Evolutionary conservation across 1,140 invertebrate genomes (phyloP).

Genomic region (Limonius californicus): DNA sequence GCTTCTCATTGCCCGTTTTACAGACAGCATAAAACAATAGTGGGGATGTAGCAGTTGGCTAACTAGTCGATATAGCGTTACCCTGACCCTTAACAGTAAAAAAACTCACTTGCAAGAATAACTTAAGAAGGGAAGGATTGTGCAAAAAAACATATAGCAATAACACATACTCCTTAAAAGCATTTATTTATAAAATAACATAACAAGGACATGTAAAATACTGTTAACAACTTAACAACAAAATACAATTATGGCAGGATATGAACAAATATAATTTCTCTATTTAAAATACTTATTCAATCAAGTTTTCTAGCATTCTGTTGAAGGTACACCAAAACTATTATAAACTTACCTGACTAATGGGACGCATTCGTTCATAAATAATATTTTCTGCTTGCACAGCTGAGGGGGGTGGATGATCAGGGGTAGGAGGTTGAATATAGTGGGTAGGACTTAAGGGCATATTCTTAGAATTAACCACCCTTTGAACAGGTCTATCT

Average conservation of each 20-base stretch:
- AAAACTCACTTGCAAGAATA: background rate
- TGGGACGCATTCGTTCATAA: constrained; percentile 82
- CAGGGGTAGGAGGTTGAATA: constrained; percentile 87
- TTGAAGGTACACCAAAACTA: background rate
- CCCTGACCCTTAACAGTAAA: background rate
- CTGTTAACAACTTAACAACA: constrained; percentile 11
- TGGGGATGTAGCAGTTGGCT: background rate
- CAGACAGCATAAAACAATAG: background rate
- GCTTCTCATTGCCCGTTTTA: background rate
- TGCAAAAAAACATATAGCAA: constrained; percentile 4
- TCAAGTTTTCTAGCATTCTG: background rate
- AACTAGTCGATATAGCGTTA: background rate
- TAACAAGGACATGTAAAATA: constrained; percentile 15
- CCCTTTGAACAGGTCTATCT: constrained; percentile 38
- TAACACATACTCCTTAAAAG: constrained; percentile 7
- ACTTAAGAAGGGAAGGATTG: background rate
- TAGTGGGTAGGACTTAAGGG: constrained; percentile 82
- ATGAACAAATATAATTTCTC: constrained; percentile 5
- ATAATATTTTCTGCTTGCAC: constrained; percentile 85
- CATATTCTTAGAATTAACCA: constrained; percentile 44
- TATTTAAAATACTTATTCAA: background rate
- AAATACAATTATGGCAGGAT: constrained; percentile 2
- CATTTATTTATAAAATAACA: constrained; percentile 11
- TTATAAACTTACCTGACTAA: constrained; percentile 71
- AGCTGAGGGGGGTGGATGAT: constrained; percentile 91